Evolutionary conservation across 2,797 vertebrate genomes (phyloP), one percentile per base, ranked within the genome.

Genomic region (Mergus octosetaceus): DNA sequence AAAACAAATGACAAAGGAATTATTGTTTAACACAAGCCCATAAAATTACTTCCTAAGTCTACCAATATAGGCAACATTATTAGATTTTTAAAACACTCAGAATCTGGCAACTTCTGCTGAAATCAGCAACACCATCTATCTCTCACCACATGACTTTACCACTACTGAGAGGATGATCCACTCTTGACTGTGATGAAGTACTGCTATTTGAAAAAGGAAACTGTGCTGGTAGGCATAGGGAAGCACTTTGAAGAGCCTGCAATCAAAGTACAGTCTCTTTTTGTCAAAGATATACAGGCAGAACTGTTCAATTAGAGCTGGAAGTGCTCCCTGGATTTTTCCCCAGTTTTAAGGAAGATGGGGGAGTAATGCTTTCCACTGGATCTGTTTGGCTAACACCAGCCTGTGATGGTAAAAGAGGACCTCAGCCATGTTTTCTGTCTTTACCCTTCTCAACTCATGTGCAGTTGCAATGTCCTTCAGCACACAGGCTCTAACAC

Each of bases 221-320:
- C 57, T 60, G 30, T n/a, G 57, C 69, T 89, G 43, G 45, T 83
- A 87, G 61, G 69, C 61, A 89, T 5, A 74, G 39, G 32, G 28
- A 93, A 76, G 69, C 64, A 30, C 75, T 94, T 92, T 94, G 69
- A 92, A 87, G 69, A 60, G 69, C 77, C 4, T 89, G 43, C 92
- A 92, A 85, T 89, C 60, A 74, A 82, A 91, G 18, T 17, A 58
- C 16, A n/a, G 56, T 14, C 47, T 89, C 51, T 80, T 95, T 79
- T 43, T 79, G 36, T 68, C 57, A 30, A 80, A 93, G 32, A 85
- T 51, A 66, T 9, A 38, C n/a, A 90, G 73, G 28, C 18, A 85
- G 43, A 85, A 45, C 32, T 73, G 51, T 81, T 87, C 81, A 25
- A 82, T 76, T 68, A 74, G 49, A 73, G 56, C 27, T 53, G n/a